Evolutionary conservation across 2,797 vertebrate genomes (phyloP).

Genomic region (Rhinophrynus dorsalis): DNA sequence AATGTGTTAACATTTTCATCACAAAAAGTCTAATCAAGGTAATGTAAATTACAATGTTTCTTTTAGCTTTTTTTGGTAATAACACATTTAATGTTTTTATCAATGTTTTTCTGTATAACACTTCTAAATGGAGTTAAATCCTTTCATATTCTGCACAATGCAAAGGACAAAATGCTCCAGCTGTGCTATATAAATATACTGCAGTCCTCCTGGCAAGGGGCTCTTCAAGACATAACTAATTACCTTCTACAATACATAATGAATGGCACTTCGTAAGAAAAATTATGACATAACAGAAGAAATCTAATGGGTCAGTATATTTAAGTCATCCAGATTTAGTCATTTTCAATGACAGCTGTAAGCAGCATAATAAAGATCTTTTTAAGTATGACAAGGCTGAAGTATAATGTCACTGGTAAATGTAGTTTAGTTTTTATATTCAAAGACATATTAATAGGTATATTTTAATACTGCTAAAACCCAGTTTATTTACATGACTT

Average conservation of each 20-base stretch:
- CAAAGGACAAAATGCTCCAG: constrained; percentile 47
- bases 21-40: neutral
- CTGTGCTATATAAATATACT: constrained; percentile 50
- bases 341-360: constrained; percentile 59
- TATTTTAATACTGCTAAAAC: constrained; percentile 60
- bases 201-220: constrained; percentile 54
- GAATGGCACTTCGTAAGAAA: constrained; percentile 54
- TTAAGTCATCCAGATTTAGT: constrained; percentile 57
- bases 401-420: constrained; percentile 60
- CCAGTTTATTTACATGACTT: constrained; percentile 59
- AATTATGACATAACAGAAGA: constrained; percentile 52
- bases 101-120: constrained; percentile 48
- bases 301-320: constrained; percentile 51
- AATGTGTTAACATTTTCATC: neutral
- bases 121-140: constrained; percentile 48
- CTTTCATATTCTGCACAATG: constrained; percentile 40
- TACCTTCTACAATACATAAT: constrained; percentile 52
- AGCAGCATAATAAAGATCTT: constrained; percentile 61
- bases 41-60: neutral
- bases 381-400: constrained; percentile 60
- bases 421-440: constrained; percentile 59
- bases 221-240: constrained; percentile 56
- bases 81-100: constrained; percentile 18
- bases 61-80: constrained; percentile 14
- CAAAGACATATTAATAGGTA: constrained; percentile 61